phyloP scores from a whole-genome alignment of 2,888 invertebrate species.

The Chymomyza procnemis region DNA sequence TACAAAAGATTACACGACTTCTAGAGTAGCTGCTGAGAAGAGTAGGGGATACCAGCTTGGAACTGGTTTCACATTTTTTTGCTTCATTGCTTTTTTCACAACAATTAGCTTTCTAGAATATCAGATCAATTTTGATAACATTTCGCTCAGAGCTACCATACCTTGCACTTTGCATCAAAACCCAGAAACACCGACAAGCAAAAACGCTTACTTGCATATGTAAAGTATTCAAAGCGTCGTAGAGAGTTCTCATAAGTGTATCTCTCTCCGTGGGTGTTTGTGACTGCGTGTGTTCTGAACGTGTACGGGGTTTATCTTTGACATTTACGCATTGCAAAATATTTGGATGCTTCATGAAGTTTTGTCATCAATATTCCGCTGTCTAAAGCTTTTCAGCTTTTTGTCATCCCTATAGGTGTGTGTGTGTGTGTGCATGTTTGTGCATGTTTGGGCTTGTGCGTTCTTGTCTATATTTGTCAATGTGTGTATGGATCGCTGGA shows the following conservation, averaged over 20 bases:
- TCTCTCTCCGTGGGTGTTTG: background rate
- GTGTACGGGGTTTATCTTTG: constrained; percentile 46
- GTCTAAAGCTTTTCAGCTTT: background rate
- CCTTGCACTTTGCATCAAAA: background rate
- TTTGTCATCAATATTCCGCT: constrained; percentile 59
- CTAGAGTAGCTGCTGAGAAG: too few relatives aligned
- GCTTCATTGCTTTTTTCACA: too few relatives aligned
- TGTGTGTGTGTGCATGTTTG: constrained; percentile 14
- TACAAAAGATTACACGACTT: too few relatives aligned
- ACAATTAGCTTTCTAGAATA: too few relatives aligned
- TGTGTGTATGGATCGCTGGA: constrained; percentile 2
- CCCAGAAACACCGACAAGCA: background rate
- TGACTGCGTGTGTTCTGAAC: background rate
- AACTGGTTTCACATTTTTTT: too few relatives aligned
- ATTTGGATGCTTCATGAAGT: constrained; percentile 58
- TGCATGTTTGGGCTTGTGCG: constrained; percentile 18
- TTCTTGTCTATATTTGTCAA: constrained; percentile 14
- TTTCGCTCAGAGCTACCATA: too few relatives aligned
- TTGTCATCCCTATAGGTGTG: background rate
- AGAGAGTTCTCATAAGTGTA: background rate
- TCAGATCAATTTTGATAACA: too few relatives aligned
- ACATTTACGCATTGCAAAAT: constrained; percentile 59
- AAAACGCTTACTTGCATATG: background rate
- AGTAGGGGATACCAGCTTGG: too few relatives aligned
- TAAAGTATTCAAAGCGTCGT: background rate